These are phyloP conservation scores for Mycetomoellerius zeteki DNA, from an alignment of 1,140 invertebrate species.

Conservation along the genomic window DNA sequence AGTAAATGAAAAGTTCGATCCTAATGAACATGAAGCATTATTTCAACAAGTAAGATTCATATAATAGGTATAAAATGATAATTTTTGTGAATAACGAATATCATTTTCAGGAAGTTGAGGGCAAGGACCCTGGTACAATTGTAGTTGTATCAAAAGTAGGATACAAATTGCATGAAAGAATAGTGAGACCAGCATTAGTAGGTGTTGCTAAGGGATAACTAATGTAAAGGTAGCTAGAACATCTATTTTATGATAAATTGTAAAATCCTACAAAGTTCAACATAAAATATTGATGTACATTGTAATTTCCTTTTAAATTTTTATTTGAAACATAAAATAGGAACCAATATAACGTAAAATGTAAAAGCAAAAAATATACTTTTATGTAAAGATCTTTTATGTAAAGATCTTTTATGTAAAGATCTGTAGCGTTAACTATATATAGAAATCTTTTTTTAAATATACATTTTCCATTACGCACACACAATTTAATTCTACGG, in stretches of 20 bases:
- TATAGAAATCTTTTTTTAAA: constrained; percentile 10
- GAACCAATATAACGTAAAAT: constrained; percentile 16
- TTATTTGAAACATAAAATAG: constrained; percentile 39
- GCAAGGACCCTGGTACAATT: constrained; percentile 94
- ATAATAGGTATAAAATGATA: not conserved
- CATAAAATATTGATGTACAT: constrained; percentile 43
- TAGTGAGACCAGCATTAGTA: constrained; percentile 98
- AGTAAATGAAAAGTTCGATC: constrained; percentile 97
- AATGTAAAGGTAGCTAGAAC: constrained; percentile 33
- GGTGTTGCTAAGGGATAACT: constrained; percentile 93
- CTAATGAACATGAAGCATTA: constrained; percentile 98
- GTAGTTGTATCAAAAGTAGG: constrained; percentile 98
- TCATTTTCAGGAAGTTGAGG: constrained; percentile 90
- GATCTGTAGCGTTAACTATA: not conserved
- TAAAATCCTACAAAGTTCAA: constrained; percentile 24
- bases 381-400: not conserved
- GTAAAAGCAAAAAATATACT: not conserved
- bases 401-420: not conserved
- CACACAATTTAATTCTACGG: not conserved
- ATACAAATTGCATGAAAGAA: constrained; percentile 97
- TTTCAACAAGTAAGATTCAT: constrained; percentile 93
- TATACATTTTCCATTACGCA: not conserved
- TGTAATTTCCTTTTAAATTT: constrained; percentile 56
- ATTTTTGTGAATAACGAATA: constrained; percentile 2
- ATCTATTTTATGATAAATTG: constrained; percentile 48